These are phyloP conservation scores for Petromus typicus DNA, from an alignment of 2,113 vertebrate species.

Conservation along the genomic window DNA sequence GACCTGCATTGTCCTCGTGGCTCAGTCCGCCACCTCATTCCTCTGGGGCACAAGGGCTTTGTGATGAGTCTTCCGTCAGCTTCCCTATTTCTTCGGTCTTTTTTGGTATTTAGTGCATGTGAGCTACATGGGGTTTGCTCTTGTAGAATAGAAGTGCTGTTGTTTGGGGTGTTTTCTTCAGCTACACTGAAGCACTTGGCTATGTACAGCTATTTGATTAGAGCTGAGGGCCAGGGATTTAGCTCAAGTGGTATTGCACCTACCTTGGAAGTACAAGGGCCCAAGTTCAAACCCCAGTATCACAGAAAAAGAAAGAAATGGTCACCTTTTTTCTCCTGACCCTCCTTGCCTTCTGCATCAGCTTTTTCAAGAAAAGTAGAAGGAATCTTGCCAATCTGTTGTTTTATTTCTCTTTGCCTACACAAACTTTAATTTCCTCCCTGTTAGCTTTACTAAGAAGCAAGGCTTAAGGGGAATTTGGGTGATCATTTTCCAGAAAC, in stretches of 20 bases:
- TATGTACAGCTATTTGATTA: neutral
- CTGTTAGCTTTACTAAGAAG: neutral
- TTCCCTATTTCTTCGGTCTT: neutral
- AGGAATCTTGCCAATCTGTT: neutral
- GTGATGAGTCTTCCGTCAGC: conserved; percentile 17
- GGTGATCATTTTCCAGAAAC: neutral
- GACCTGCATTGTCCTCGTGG: neutral
- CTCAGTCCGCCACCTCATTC: neutral
- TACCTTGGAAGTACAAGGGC: too few species aligned
- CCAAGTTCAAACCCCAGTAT: too few species aligned
- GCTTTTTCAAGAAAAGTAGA: conserved; percentile 28
- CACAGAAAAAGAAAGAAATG: too few species aligned
- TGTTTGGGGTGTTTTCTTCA: conserved; percentile 38
- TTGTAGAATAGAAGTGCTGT: conserved; percentile 7
- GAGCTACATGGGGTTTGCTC: conserved; percentile 54
- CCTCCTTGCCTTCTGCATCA: neutral
- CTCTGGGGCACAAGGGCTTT: conserved; percentile 11
- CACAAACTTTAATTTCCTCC: neutral
- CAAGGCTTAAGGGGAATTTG: neutral
- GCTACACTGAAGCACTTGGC: neutral
- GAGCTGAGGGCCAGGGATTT: neutral
- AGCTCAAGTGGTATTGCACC: too few species aligned
- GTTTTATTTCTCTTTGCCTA: neutral
- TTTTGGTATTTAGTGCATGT: neutral
- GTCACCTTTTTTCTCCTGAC: neutral